Conservation (phyloP, 2,797 vertebrate genomes). For the Coracias cyanogaster region DNA sequence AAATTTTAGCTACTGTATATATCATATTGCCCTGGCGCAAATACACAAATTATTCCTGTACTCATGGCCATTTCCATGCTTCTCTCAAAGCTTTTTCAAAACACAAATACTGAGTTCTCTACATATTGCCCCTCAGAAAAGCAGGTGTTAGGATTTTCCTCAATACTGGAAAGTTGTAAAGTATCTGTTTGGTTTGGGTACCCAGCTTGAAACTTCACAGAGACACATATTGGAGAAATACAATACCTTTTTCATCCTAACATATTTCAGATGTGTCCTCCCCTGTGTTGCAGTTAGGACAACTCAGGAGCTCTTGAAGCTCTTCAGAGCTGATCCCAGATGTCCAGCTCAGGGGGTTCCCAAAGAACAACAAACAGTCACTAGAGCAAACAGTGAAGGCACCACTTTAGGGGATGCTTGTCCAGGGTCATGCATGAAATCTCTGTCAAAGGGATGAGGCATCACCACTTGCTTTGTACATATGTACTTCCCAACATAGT, state of each 20-base stretch:
- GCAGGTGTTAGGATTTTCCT: neutral
- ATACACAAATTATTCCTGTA: neutral
- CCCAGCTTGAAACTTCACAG: neutral
- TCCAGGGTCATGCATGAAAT: neutral
- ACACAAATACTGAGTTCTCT: neutral
- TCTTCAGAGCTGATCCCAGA: neutral
- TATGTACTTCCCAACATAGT: rapidly evolving
- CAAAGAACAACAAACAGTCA: neutral
- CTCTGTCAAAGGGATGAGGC: neutral
- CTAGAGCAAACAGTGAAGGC: neutral
- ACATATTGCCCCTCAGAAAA: neutral
- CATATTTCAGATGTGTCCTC: no score
- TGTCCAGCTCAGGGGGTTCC: rapidly evolving
- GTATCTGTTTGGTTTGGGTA: neutral
- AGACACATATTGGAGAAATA: neutral
- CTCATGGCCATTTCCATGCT: neutral
- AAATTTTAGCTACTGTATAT: neutral
- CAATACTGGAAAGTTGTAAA: neutral
- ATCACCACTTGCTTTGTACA: neutral
- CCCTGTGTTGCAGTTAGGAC: neutral
- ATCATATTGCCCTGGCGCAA: neutral
- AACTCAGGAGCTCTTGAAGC: neutral
- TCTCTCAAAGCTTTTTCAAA: neutral
- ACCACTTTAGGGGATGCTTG: neutral
- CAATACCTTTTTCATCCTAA: neutral